phyloP scores from a whole-genome alignment of 2,113 vertebrate species.

The Epinephelus lanceolatus region DNA sequence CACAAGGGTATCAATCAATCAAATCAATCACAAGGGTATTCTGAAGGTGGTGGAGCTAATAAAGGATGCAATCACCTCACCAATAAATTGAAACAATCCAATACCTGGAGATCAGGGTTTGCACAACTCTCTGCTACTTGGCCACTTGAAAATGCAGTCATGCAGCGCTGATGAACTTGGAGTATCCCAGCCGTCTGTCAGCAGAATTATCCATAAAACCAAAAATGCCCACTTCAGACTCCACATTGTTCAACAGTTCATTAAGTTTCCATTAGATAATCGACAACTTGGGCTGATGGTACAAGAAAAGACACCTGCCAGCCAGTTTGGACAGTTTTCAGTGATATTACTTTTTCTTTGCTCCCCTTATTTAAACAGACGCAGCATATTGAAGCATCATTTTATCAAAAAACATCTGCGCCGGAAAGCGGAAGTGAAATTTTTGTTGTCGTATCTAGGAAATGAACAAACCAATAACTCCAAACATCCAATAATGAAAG shows the following conservation, averaged over 20 bases:
- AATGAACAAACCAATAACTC: conserved; percentile 16
- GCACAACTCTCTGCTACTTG: neutral
- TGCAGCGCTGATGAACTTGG: conserved; percentile 38
- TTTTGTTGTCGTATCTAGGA: neutral
- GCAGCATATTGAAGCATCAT: neutral
- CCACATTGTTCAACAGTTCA: conserved; percentile 46
- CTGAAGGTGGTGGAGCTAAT: conserved; percentile 26
- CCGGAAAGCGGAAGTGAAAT: neutral
- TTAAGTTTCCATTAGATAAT: conserved; percentile 45
- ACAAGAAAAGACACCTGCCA: neutral
- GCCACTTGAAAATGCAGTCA: conserved; percentile 16
- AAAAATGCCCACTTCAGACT: conserved; percentile 36
- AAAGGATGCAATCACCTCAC: conserved; percentile 32
- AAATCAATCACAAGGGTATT: conserved; percentile 30
- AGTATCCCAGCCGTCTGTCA: conserved; percentile 25
- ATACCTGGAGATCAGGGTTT: conserved; percentile 30
- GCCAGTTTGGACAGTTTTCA: neutral
- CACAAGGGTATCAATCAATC: conserved; percentile 27
- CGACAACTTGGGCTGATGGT: neutral
- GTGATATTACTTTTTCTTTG: conserved; percentile 6
- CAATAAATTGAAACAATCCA: conserved; percentile 30
- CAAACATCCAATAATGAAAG: conserved; percentile 1
- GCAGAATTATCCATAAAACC: conserved; percentile 45
- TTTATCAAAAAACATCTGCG: conserved; percentile 10
- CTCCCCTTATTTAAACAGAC: neutral